Evolutionary conservation across 2,797 vertebrate genomes (phyloP), one percentile per base, ranked within the genome.

Genomic region (Rhinella marina): DNA sequence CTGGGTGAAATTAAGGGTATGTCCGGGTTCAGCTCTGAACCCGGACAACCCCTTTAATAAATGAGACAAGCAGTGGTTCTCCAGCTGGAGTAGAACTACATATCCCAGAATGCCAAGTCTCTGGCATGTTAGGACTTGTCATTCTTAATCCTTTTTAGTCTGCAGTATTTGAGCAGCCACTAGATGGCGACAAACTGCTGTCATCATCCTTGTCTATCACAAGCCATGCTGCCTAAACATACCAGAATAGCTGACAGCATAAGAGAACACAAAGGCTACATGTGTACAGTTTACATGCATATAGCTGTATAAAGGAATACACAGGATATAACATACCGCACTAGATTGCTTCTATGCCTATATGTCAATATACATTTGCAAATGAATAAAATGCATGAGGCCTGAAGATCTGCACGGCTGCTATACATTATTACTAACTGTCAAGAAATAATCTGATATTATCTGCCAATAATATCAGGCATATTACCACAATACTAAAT

Each of bases 171-270:
- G 6, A 57, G 17, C 19, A 23, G 56, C 82, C 82, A 59, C 82
- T 84, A 84, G 82, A 59, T 84, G 82, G 82, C 68, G 23, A n/a
- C 66, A 84, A 41, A 66, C 3, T 56, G 50, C 68, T 73, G 27
- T n/a, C 54, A 59, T n/a, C 27, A 72, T 11, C 29, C 16, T 27
- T 13, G n/a, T 70, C 21, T n/a, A 25, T 12, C 54, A 4, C n/a
- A 75, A 23, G 41, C 41, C 19, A 54, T 59, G 14, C n/a, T 16
- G 54, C 16, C 48, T 54, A 7, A 77, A 52, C 13, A 23, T 14
- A 8, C 29, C 19, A 61, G 59, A 7, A 16, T 12, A 14, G 48
- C 23, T 52, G n/a, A 48, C 78, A 17, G 54, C 25, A 7, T 4
- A 41, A 6, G 16, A 41, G 25, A 10, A 9, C 13, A 41, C 13